Evolutionary conservation across 2,888 invertebrate species (phyloP), one percentile per base, ranked within the genome.

Genomic region (Eristalis intricaria): DNA sequence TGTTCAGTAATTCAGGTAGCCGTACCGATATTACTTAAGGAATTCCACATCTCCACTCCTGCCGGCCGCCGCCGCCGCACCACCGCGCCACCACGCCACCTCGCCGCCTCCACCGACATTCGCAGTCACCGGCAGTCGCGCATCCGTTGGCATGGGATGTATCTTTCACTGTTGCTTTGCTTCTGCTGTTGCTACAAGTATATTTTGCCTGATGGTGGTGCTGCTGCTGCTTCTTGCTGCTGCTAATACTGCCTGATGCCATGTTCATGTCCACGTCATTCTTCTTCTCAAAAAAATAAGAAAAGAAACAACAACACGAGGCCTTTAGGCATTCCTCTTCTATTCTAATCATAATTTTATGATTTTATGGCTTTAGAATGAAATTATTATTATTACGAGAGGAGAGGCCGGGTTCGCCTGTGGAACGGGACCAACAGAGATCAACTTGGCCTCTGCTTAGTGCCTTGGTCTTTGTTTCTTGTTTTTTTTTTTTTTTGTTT

Each of bases 1-100:
- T 90, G 90, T 90, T 90, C 90, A 90, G 90, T 90, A 90, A 90
- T 90, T 90, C 90, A 90, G 90, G 90, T 90, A 90, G 90, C 90
- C 89, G 90, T 89, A 85, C 90, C 89, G 89, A 90, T 89, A 89
- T 90, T 89, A 89, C 87, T 89, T 89, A 85, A 89, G 89, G 90
- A 89, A 89, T 90, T 90, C 88, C 88, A 88, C 50, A 50, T 50
- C 50, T 79, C 85, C 75, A 77, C 76, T 78, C 50, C 61, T 78
- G 60, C 58, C 56, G 23, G 23, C 66, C 23, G 22, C 65, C 4
- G 61, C 23, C 61, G 76, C 76, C 76, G 66, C 75, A 32, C 68
- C 38, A 26, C 35, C 15, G n/a, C 4, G 61, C 23, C 61, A 68
- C 76, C 76, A 61, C 75, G 40, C 68, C 38, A 26, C 35, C 15